These are phyloP conservation scores for Tetraodon nigroviridis DNA, from an alignment of 2,113 vertebrate genomes.

Conservation along the genomic window DNA sequence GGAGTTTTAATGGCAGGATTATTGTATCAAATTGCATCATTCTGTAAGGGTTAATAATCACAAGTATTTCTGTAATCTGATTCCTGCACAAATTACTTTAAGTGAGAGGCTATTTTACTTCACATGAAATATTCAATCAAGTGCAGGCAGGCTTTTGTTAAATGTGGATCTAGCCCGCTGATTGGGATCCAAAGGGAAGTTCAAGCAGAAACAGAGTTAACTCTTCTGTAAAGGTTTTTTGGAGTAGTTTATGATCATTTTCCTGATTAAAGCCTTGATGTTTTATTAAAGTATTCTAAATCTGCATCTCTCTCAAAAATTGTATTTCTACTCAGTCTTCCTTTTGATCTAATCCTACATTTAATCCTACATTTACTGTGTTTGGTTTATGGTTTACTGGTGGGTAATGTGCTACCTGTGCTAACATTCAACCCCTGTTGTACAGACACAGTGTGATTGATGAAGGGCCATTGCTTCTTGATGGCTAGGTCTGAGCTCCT, in stretches of 20 bases:
- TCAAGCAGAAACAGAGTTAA: conserved; percentile 29
- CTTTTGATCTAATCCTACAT: no score
- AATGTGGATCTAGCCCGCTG: conserved; percentile 54
- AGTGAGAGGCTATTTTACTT: conserved; percentile 45
- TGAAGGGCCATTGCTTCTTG: no score
- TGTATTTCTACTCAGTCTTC: no score
- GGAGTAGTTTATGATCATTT: conserved; percentile 4
- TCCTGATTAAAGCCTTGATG: no score
- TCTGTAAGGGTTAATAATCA: conserved; percentile 7
- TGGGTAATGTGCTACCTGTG: no score
- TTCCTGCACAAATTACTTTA: conserved; percentile 24
- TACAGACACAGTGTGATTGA: no score
- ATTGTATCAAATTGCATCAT: conserved; percentile 29
- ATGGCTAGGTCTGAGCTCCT: no score
- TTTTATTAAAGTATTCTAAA: no score
- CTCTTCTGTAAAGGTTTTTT: not conserved
- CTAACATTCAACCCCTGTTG: no score
- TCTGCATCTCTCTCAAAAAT: no score
- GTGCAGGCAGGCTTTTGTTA: conserved; percentile 36
- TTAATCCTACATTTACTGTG: no score
- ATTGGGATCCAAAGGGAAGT: conserved; percentile 37
- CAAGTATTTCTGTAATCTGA: conserved; percentile 38
- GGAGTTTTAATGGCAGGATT: conserved; percentile 13
- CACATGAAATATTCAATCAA: conserved; percentile 45
- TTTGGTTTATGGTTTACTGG: no score